phyloP scores from a whole-genome alignment of 2,113 vertebrate species.

The Numenius arquata region DNA sequence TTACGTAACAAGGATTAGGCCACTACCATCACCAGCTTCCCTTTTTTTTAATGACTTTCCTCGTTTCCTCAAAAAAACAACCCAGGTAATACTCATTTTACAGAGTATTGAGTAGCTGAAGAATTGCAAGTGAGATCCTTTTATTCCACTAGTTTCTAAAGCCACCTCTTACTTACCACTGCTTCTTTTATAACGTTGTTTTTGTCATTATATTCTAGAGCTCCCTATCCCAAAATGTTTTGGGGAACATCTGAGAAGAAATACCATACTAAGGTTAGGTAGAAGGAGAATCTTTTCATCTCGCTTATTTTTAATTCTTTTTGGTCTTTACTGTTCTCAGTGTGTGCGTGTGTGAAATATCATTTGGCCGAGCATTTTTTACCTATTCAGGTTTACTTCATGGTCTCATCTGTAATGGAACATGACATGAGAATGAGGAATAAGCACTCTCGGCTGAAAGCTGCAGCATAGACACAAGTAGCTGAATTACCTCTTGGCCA shows the following conservation, averaged over 20 bases:
- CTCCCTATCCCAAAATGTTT: neutral
- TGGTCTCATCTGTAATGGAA: neutral
- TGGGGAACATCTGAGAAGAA: neutral
- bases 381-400: neutral
- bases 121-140: neutral
- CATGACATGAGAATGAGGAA: neutral
- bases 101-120: neutral
- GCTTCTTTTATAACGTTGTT: neutral
- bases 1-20: neutral
- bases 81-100: neutral
- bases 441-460: neutral
- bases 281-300: neutral
- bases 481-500: neutral
- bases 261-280: neutral
- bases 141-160: neutral
- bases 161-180: neutral
- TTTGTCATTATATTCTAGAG: neutral
- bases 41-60: neutral
- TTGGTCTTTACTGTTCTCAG: neutral
- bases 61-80: neutral
- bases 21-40: neutral
- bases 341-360: neutral
- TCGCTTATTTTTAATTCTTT: neutral
- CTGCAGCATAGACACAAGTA: neutral
- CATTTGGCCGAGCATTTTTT: neutral